Base-by-base conservation (phyloP, 1,140 invertebrate species). In the Mycetomoellerius zeteki region DNA sequence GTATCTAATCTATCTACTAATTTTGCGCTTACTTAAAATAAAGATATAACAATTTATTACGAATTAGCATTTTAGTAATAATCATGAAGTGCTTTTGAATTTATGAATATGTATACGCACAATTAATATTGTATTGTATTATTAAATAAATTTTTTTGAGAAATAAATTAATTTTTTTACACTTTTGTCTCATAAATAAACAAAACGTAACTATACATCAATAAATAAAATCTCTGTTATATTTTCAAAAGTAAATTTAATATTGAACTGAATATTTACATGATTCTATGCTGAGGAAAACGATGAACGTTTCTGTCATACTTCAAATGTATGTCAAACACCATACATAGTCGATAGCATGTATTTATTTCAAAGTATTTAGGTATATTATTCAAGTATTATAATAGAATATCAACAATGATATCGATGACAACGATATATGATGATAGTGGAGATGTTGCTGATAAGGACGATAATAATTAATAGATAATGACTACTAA, bases 391-490 rank as follows among this genome's bases (percentile, higher is more conserved):
- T 76, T 16, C n/a, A 80, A 30, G 64, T 50, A 30, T 19, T 12
- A 78, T 58, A 54, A 37, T 67, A 78, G 37, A 67, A 2, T 71
- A 67, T 52, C 64, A 50, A 37, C 14, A 65, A 43, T 80, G 64
- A 69, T 82, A 69, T 82, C 58, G 37, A 86, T 72, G 76, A 69
- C 37, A 65, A 62, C 33, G 56, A 54, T 21, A 19, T 78, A 54
- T 67, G 77, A 85, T 64, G 67, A 86, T 56, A 77, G 62, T 69
- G 76, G 54, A 76, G 75, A 64, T 54, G 82, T 24, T 69, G 65
- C 60, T 60, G 73, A 76, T 64, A 69, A 85, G 60, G n/a, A 85
- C 64, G 37, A 67, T 65, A 81, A 88, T 81, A 72, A 76, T 86
- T 85, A 65, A 43, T 47, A 69, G 65, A 69, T 52, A 85, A 65